Evolutionary conservation across 1,140 invertebrate species (phyloP).

Genomic region (Temnothorax curvispinosus): DNA sequence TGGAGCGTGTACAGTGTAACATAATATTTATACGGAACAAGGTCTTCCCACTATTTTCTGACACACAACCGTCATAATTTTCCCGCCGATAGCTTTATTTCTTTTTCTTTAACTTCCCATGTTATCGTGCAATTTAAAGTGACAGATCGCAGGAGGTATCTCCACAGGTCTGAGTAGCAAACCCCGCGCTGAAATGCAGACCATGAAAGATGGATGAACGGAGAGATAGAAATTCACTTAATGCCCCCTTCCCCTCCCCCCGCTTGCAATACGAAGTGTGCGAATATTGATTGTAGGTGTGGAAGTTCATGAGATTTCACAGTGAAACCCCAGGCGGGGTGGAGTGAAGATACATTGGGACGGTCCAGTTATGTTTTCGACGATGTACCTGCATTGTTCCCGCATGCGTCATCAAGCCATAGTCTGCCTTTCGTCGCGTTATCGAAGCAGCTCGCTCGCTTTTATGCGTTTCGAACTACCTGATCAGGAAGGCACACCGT

Average conservation of each 20-base stretch:
- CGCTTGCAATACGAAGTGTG: not conserved
- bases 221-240: not conserved
- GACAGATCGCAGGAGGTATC: not conserved
- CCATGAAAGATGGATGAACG: not conserved
- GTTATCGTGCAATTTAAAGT: conserved; percentile 14
- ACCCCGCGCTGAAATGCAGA: not conserved
- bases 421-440: too few species aligned
- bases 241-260: not conserved
- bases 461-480: not conserved
- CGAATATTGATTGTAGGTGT: not conserved
- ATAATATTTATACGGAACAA: conserved; percentile 62
- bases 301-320: conserved; percentile 12
- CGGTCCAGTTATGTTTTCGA: not conserved
- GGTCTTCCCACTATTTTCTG: conserved; percentile 43
- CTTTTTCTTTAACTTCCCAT: not conserved
- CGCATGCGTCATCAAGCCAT: not conserved
- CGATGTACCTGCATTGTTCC: not conserved
- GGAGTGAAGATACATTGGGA: not conserved
- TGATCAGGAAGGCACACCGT: not conserved
- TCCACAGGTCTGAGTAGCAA: not conserved
- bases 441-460: not conserved
- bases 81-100: not conserved
- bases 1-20: conserved; percentile 69
- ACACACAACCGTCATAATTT: not conserved
- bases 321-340: not conserved